Evolutionary conservation across 2,113 vertebrate species (phyloP).

Genomic region (Kryptolebias marmoratus): DNA sequence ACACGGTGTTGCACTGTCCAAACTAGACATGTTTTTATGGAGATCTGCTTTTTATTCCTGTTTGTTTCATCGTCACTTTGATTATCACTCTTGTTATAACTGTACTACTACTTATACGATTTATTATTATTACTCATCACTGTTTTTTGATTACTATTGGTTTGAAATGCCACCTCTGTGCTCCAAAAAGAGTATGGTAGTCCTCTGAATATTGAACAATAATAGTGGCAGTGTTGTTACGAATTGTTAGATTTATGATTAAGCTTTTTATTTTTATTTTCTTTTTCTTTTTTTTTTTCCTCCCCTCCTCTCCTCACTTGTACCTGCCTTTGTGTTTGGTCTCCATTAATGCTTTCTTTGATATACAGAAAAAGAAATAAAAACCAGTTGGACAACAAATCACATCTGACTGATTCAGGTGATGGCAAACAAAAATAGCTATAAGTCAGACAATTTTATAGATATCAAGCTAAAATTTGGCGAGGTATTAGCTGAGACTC

Average conservation of each 20-base stretch:
- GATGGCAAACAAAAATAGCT: no score
- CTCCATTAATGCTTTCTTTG: slow-evolving; percentile 83
- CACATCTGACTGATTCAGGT: slow-evolving; percentile 1
- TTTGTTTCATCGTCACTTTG: slow-evolving; percentile 83
- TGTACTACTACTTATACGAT: slow-evolving; percentile 84
- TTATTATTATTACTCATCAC: slow-evolving; percentile 82
- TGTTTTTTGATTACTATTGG: slow-evolving; percentile 81
- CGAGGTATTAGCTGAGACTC: no score
- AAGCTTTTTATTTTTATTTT: slow-evolving; percentile 56
- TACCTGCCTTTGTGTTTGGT: slow-evolving; percentile 84
- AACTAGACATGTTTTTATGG: slow-evolving; percentile 79
- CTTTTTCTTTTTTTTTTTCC: no score
- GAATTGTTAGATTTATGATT: slow-evolving; percentile 82
- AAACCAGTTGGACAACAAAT: slow-evolving; percentile 72
- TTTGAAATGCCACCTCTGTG: slow-evolving; percentile 79
- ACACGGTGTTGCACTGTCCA: slow-evolving; percentile 81
- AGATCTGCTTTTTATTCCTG: slow-evolving; percentile 82
- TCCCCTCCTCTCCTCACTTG: slow-evolving; percentile 77
- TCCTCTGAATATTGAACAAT: slow-evolving; percentile 82
- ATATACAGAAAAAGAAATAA: slow-evolving; percentile 85
- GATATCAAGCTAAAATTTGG: no score
- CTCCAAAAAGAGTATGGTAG: slow-evolving; percentile 75
- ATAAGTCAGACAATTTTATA: no score
- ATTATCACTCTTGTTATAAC: slow-evolving; percentile 85
- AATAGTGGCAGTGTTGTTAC: slow-evolving; percentile 83